Base-by-base conservation (phyloP, 2,888 invertebrate genomes). In the Parochlus steinenii region DNA sequence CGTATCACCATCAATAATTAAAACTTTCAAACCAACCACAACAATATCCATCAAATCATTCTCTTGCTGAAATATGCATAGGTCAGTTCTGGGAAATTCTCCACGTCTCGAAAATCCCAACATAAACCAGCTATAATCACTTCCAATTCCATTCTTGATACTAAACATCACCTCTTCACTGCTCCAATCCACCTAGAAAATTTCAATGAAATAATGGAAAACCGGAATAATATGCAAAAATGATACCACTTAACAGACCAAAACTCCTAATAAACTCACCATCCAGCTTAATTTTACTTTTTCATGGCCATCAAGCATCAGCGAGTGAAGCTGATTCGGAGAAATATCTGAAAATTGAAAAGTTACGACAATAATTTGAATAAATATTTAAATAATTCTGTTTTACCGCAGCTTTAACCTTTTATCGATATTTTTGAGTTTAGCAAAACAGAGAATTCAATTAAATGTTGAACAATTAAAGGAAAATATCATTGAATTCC, bases 71-170 rank as follows among this genome's bases (percentile, higher is more conserved):
- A 83, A 62, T 29, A 87, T 60, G 48, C 87, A 89, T 40, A 82
- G 71, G 58, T 90, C 89, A 0, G 85, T 80, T 26, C 73, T 70
- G 40, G 67, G 67, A 3, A 69, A 48, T 29, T 72, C 66, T 2
- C 89, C 89, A 39, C 79, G 69, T 48, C 83, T 73, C 2, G 89
- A 89, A 59, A 87, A 89, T 22, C 89, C 89, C 31, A 89, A 49
- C 1, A 79, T 85, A 47, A 89, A 74, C 87, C 87, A 89, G 33
- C 64, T 64, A 46, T 55, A 55, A 38, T 56, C 49, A 41, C 52
- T 50, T 34, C 52, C 52, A 41, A 59, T 58, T 8, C 56, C 58
- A 36, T 59, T 56, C 44, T 59, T 56, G 36, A 59, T 43, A 42
- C 59, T 57, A 41, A 59, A 59, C 6, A 59, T 50, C n/a, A 59